phyloP scores from a whole-genome alignment of 2,113 vertebrate species.

The Chaetura pelagica region DNA sequence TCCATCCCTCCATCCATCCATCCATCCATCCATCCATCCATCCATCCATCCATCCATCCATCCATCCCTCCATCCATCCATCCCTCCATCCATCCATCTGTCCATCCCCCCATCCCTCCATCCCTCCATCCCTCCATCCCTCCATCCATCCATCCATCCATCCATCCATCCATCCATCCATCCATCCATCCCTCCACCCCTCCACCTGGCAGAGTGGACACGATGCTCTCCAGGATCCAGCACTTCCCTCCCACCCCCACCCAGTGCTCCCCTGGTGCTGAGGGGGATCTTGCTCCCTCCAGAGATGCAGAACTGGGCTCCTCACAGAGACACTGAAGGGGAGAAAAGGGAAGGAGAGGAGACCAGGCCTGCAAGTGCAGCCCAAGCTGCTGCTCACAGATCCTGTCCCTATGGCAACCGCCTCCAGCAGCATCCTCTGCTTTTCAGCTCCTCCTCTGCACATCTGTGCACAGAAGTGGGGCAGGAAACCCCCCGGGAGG shows the following conservation, averaged over 20 bases:
- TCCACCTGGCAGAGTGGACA: accelerated
- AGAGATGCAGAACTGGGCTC: not conserved
- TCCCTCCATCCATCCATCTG: too few relatives aligned
- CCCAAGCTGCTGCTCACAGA: not conserved
- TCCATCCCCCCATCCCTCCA: too few relatives aligned
- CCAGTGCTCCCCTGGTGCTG: accelerated
- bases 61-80: too few relatives aligned
- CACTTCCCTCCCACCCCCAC: not conserved
- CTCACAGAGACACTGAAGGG: not conserved
- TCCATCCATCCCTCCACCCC: not conserved
- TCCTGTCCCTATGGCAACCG: slow-evolving; percentile 40
- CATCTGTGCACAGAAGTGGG: not conserved
- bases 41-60: too few relatives aligned
- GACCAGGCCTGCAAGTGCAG: not conserved
- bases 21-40: too few relatives aligned
- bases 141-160: not conserved
- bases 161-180: not conserved
- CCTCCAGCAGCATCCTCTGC: not conserved
- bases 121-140: not conserved
- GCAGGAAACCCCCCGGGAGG: not conserved
- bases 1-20: not conserved
- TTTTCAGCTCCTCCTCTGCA: not conserved
- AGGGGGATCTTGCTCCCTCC: not conserved
- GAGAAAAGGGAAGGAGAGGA: not conserved
- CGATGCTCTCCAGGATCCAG: not conserved